Evolutionary conservation across 2,888 invertebrate species (phyloP).

Genomic region (Protula sp.): DNA sequence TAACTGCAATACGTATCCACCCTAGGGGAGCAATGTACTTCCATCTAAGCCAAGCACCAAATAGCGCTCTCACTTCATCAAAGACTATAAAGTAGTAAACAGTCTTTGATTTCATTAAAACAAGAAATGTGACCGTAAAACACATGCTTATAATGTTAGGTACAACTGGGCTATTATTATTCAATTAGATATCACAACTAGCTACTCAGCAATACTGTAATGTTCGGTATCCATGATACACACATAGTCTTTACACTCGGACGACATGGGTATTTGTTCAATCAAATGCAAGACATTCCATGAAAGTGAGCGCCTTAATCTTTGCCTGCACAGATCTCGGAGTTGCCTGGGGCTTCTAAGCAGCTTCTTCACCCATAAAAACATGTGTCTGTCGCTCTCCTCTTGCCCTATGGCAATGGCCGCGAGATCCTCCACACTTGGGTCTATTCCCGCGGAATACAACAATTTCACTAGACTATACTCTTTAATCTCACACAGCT

Average conservation of each 20-base stretch:
- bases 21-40: no score
- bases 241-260: slow-evolving; percentile 20
- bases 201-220: slow-evolving; percentile 21
- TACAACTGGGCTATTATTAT: no score
- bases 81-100: no score
- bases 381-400: slow-evolving; percentile 13
- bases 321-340: slow-evolving; percentile 18
- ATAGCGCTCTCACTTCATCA: no score
- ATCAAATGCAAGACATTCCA: slow-evolving; percentile 21
- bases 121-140: no score
- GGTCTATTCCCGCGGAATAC: slow-evolving; percentile 23
- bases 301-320: slow-evolving; percentile 14
- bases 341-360: slow-evolving; percentile 13
- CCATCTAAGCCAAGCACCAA: no score
- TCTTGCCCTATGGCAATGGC: slow-evolving; percentile 11
- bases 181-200: no score
- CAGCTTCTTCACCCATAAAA: slow-evolving; percentile 14
- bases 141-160: no score
- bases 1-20: no score
- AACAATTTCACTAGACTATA: slow-evolving; percentile 19
- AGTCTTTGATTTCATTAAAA: no score
- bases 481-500: slow-evolving; percentile 13
- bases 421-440: slow-evolving; percentile 15
- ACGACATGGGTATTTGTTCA: slow-evolving; percentile 9
- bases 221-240: slow-evolving; percentile 25